Evolutionary conservation across 1,140 invertebrate genomes (phyloP).

Genomic region (Lutraria rhynchaena): DNA sequence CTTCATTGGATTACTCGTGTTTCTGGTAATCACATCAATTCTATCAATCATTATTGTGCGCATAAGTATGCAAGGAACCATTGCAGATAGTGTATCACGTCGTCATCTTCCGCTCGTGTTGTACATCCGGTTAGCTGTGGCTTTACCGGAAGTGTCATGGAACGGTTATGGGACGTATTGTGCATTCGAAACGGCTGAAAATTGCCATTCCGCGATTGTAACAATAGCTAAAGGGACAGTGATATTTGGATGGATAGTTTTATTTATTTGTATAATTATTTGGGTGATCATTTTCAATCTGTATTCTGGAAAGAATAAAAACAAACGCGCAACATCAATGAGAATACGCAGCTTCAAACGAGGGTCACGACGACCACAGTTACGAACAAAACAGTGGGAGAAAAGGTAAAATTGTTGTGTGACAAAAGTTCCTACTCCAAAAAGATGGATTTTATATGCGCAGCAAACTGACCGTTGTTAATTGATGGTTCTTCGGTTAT

Average conservation of each 20-base stretch:
- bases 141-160: conserved; percentile 89
- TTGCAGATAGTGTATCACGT: conserved; percentile 76
- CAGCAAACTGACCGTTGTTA: no score
- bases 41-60: conserved; percentile 73
- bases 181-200: conserved; percentile 84
- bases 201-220: conserved; percentile 67
- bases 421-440: no score
- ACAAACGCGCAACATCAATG: conserved; percentile 1
- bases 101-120: conserved; percentile 77
- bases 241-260: conserved; percentile 90
- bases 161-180: conserved; percentile 91
- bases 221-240: conserved; percentile 84
- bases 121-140: conserved; percentile 83
- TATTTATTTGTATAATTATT: conserved; percentile 88
- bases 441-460: no score
- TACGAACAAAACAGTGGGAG: conserved; percentile 83
- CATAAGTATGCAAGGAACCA: conserved; percentile 79
- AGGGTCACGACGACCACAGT: conserved; percentile 25
- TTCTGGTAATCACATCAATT: conserved; percentile 73
- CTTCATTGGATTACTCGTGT: conserved; percentile 68
- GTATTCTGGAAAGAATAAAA: conserved; percentile 80
- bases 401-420: no score
- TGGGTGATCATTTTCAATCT: conserved; percentile 92
- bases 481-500: no score
- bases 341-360: conserved; percentile 21